Conservation (phyloP, 2,113 vertebrate species). For the Leuciscus idus region DNA sequence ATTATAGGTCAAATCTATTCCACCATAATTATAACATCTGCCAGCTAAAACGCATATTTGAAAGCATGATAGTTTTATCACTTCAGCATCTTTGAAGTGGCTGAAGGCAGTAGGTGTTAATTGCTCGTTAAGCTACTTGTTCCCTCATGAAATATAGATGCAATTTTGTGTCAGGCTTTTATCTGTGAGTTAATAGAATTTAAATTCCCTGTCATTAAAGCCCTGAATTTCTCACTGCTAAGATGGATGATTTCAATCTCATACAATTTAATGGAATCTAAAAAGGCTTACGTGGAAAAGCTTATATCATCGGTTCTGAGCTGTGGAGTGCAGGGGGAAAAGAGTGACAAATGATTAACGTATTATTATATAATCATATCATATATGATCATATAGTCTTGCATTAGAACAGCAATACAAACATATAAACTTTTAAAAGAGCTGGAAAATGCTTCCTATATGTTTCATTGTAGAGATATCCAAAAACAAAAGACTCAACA, state of each 20-base stretch:
- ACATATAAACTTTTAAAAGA: background rate
- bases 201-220: conserved; percentile 24
- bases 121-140: conserved; percentile 22
- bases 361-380: no score
- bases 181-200: conserved; percentile 8
- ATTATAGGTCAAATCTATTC: conserved; percentile 10
- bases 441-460: background rate
- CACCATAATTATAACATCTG: background rate
- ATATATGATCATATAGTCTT: background rate
- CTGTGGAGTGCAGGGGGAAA: background rate
- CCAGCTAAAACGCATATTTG: background rate
- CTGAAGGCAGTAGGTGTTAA: background rate
- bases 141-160: conserved; percentile 8
- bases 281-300: no score
- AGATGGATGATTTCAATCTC: conserved; percentile 10
- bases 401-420: background rate
- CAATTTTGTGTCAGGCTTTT: conserved; percentile 18
- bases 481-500: background rate
- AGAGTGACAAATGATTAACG: background rate
- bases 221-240: background rate
- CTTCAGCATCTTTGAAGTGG: background rate
- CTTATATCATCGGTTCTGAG: background rate
- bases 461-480: background rate
- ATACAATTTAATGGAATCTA: background rate
- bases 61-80: background rate